Base-by-base conservation (phyloP, 2,113 vertebrate species). In the Himantopus leucocephalus region DNA sequence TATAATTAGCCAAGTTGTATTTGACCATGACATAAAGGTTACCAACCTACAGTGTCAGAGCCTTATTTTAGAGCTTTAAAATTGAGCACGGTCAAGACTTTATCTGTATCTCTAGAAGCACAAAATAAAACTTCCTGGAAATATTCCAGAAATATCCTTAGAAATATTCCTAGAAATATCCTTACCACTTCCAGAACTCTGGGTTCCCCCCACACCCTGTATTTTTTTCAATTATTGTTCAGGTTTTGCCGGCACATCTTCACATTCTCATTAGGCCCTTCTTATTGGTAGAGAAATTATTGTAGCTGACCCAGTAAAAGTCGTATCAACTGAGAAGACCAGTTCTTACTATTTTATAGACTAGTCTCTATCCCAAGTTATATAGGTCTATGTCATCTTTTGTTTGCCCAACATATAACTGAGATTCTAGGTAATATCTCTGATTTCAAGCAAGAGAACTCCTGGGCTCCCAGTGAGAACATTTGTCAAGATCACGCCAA, bases 171-270 rank as follows among this genome's bases (percentile, higher is more conserved):
- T 35, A 68, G 19, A 80, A 71, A 55, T 27, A 58, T 10, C 6
- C 15, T 52, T 68, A 21, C 12, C 29, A 18, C 3, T 56, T 88
- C 9, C 14, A 45, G 17, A 35, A 78, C 22, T 8, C 47, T 39
- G 24, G 0, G 2, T 29, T 59, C 15, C 22, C 14, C 3, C 1
- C 4, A 39, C 8, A 2, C 5, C 3, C 15, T 2, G 0, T 39
- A 14, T 21, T 12, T 74, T 32, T 81, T 78, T 88, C 20, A 62
- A 18, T 12, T 41, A 2, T 18, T 43, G 24, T 24, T 8, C 37
- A 70, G 10, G 8, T 63, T 87, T 37, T 45, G 5, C 23, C 14
- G 35, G 34, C 5, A 60, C 45, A 70, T 12, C 5, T 48, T 84
- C 45, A 39, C 6, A 11, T 27, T 27, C 12, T 48, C 14, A 41